Evolutionary conservation across 2,113 vertebrate species (phyloP).

Genomic region (Cinclus cinclus): DNA sequence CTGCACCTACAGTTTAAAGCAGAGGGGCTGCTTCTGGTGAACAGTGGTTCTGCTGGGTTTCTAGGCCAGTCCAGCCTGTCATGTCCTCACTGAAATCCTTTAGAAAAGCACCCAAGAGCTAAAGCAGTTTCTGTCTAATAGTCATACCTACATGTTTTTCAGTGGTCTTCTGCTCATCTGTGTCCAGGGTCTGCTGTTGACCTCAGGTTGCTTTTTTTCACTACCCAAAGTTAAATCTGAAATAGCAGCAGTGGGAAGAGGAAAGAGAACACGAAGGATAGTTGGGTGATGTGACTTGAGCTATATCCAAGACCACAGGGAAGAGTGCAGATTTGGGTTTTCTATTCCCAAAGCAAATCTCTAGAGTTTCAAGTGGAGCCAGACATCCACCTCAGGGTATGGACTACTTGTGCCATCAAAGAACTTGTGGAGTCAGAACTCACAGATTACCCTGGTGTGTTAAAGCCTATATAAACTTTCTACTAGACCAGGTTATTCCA

Average conservation of each 20-base stretch:
- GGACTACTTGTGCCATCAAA: too few species aligned
- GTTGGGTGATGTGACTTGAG: background rate
- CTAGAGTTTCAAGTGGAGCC: background rate
- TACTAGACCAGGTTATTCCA: background rate
- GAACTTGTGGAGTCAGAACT: background rate
- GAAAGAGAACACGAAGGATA: background rate
- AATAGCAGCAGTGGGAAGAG: background rate
- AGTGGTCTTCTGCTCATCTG: background rate
- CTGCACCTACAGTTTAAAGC: background rate
- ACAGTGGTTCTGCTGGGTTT: background rate
- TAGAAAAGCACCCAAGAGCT: background rate
- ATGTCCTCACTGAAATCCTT: background rate
- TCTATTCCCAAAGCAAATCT: background rate
- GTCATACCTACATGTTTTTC: background rate
- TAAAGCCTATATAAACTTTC: background rate
- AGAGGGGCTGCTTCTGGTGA: background rate
- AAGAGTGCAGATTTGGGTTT: background rate
- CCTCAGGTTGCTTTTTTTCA: background rate
- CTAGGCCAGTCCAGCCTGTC: background rate
- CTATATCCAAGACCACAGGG: accelerated
- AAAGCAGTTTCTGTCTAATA: background rate
- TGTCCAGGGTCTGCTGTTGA: background rate
- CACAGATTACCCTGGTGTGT: background rate
- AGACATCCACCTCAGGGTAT: accelerated
- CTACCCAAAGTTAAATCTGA: background rate